phyloP scores from a whole-genome alignment of 2,797 vertebrate species.

The Austrolebias charrua region DNA sequence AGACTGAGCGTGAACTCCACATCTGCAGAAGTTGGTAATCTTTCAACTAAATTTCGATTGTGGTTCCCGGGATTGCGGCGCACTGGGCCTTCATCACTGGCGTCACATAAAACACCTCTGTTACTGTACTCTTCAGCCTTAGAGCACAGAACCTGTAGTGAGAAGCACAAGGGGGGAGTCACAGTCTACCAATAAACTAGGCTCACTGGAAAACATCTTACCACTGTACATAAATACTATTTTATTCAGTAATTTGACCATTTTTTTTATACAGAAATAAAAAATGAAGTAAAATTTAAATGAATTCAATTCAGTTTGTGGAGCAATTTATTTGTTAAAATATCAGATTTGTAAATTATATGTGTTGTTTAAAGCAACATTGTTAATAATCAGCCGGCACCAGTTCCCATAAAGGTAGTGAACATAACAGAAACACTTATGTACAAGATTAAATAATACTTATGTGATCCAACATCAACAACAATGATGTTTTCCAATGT shows the following conservation, averaged over 20 bases:
- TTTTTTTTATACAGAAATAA: not conserved
- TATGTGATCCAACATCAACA: no score
- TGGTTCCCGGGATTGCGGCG: conserved; percentile 90
- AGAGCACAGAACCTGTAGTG: conserved; percentile 88
- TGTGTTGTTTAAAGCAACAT: no score
- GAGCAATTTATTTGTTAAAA: not conserved
- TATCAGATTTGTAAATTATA: not conserved
- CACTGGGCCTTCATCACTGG: conserved; percentile 83
- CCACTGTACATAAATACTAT: no score
- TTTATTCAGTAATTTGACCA: not conserved
- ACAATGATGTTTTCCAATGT: no score
- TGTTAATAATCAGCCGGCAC: no score
- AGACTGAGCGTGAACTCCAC: conserved; percentile 89
- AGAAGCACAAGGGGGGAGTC: not conserved
- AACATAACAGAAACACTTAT: no score
- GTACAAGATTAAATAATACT: no score
- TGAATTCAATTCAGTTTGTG: not conserved
- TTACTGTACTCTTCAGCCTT: conserved; percentile 82
- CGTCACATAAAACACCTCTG: conserved; percentile 84
- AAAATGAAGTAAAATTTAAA: no score
- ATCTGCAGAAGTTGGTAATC: conserved; percentile 88
- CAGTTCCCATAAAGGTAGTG: no score
- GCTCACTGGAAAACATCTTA: no score
- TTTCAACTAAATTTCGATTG: conserved; percentile 76
- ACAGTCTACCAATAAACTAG: not conserved